Evolutionary conservation across 2,113 vertebrate species (phyloP), one percentile per base, ranked within the genome.

Genomic region (Stomatorhinus ivindoensis): DNA sequence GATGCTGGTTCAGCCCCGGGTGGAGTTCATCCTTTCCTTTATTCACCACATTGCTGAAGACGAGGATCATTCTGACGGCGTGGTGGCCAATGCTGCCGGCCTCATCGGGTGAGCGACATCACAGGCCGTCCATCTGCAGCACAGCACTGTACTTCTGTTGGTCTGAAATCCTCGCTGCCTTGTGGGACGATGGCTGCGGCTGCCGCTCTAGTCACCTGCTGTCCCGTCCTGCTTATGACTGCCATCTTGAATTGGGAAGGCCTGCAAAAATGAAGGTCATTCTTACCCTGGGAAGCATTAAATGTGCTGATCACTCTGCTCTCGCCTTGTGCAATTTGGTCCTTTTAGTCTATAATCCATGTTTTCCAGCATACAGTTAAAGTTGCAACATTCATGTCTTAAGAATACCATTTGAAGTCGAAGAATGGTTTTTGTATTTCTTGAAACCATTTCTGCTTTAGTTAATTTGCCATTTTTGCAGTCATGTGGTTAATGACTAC

Each of bases 1-100:
- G 91, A 99, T 99, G 98, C 93, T 99, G 94, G 98, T 99, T 7
- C 98, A 99, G 92, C 98, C 98, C 24, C 96, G 98, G 91, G 98
- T 99, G 93, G 98, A 99, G 93, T 99, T 99, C 91, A 99, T 99
- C 93, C 95, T 99, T 42, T 99, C 97, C 89, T 99, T 99, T 95
- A 99, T 99, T 90, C 97, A 99, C 90, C 98, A 99, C 95, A 98
- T 99, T 80, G 98, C 98, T 0, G 96, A 97, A 92, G 98, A 99
- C 1, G 98, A 99, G 89, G 98, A 99, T 93, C 98, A 98, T 90
- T 99, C 98, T 0, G 98, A 99, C 0, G 96, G 96, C 0, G 98
- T 99, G 0, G 97, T 99, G 91, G 98, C 98, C 0, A 99, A 97
- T 47, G 97, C 98, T 0, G 97, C 97, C 0, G 98, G 98, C 0